Conservation (phyloP, 1,140 invertebrate genomes). For the Brachionus plicatilis region DNA sequence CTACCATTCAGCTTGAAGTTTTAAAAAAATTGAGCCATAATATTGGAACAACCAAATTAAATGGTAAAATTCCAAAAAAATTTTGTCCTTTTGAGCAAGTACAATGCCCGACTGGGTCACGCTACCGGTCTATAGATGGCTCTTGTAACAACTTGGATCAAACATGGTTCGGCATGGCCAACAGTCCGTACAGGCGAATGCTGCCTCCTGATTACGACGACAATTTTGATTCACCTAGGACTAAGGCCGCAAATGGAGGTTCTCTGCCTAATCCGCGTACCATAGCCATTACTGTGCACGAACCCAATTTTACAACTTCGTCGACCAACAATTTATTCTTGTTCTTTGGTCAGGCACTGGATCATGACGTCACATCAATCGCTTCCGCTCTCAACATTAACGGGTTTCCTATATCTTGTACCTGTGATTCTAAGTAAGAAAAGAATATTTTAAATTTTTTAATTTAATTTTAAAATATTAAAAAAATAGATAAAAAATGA, state of each 20-base stretch:
- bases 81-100: constrained; percentile 8
- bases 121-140: constrained; percentile 18
- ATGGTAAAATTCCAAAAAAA: constrained; percentile 23
- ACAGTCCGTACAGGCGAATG: not conserved
- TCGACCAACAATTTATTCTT: constrained; percentile 52
- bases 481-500: too few relatives aligned
- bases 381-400: constrained; percentile 23
- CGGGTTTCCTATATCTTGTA: not conserved
- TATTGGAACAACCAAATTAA: not conserved
- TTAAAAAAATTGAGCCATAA: not conserved
- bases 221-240: not conserved
- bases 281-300: constrained; percentile 66
- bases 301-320: not conserved
- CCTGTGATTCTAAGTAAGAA: not conserved
- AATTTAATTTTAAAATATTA: too few relatives aligned
- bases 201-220: constrained; percentile 11
- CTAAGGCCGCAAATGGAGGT: constrained; percentile 49
- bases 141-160: constrained; percentile 30
- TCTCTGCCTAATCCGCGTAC: constrained; percentile 77
- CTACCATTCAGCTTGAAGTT: not conserved
- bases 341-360: constrained; percentile 77
- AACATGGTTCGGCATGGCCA: not conserved
- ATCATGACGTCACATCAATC: constrained; percentile 43
- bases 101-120: not conserved
- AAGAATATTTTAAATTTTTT: not conserved